A percentile compares a stretch with the other conserved stretches of the same genome.
Conservation (phyloP, 2,888 invertebrate genomes). For the Platycnemis pennipes region DNA sequence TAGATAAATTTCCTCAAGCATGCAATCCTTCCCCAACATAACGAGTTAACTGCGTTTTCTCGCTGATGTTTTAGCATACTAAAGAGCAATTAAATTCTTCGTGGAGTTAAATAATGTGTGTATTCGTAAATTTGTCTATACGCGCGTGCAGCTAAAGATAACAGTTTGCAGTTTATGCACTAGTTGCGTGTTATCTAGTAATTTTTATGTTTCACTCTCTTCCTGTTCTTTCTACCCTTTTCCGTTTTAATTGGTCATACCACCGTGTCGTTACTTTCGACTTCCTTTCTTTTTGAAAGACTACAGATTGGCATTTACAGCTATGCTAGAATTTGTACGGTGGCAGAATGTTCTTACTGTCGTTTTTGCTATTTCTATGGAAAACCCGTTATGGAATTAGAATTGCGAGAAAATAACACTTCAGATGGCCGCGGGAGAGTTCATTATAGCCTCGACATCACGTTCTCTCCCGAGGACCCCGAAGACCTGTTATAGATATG, state of each 20-base stretch:
- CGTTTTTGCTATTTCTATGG: background rate
- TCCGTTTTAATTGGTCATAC: background rate
- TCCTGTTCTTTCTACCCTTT: background rate
- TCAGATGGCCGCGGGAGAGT: background rate
- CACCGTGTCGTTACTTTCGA: background rate
- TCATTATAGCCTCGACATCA: background rate
- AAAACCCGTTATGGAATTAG: slow-evolving; percentile 9
- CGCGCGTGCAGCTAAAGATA: background rate
- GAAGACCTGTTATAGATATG: background rate
- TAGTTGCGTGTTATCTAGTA: background rate
- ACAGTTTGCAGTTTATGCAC: background rate
- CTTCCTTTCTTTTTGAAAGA: background rate
- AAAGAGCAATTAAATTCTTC: background rate
- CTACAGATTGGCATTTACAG: background rate
- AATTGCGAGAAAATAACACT: background rate
- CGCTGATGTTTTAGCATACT: background rate
- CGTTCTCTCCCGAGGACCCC: background rate
- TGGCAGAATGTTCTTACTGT: background rate
- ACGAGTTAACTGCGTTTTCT: background rate
- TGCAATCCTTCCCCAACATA: too few species aligned
- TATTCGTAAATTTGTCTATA: background rate
- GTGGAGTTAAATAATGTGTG: background rate
- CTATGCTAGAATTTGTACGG: background rate
- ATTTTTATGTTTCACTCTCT: background rate
- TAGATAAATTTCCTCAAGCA: too few species aligned